Evolutionary conservation across 2,113 vertebrate species (phyloP), one percentile per base, ranked within the genome.

Genomic region (Carlito syrichta): DNA sequence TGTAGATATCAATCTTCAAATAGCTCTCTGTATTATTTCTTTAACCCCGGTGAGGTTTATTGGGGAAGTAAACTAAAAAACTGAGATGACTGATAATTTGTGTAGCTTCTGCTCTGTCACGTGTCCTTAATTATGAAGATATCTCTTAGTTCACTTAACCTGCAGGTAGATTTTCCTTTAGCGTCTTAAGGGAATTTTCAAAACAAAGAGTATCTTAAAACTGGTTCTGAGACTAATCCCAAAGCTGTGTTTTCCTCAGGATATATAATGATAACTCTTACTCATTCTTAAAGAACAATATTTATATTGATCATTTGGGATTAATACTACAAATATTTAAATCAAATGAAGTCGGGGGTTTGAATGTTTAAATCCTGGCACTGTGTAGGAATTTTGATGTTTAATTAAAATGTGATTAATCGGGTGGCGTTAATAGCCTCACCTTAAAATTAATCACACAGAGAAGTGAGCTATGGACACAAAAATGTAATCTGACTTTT

Each of bases 1-100:
- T 52, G 40, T 48, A 71, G 52, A 71, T 83, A 69, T 13, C 30
- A 69, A 45, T 30, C 50, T 62, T 68, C 69, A 89, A 52, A 58
- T 71, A 71, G 43, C 30, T 69, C 32, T 54, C n/a, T 85, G 30
- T 25, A 40, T 86, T 81, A 22, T 50, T n/a, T 68, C 77, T 83
- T 96, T 94, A 88, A 91, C 25, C 60, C n/a, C 83, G n/a, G 58
- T 60, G 52, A 83, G 76, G 78, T 78, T 84, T 63, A 52, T 45
- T 84, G 52, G 45, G n/a, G 45, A 87, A 88, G 45, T 71, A 60
- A 83, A 87, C 50, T 78, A n/a, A 45, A 88, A 88, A 88, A 83
- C 17, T 20, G 23, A 87, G 10, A 50, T 45, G n/a, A 54, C 38
- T 69, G n/a, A 87, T 58, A 43, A 87, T 91, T 82, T 91, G 60